phyloP scores from a whole-genome alignment of 1,140 invertebrate species.

The Drosophila guanche region DNA sequence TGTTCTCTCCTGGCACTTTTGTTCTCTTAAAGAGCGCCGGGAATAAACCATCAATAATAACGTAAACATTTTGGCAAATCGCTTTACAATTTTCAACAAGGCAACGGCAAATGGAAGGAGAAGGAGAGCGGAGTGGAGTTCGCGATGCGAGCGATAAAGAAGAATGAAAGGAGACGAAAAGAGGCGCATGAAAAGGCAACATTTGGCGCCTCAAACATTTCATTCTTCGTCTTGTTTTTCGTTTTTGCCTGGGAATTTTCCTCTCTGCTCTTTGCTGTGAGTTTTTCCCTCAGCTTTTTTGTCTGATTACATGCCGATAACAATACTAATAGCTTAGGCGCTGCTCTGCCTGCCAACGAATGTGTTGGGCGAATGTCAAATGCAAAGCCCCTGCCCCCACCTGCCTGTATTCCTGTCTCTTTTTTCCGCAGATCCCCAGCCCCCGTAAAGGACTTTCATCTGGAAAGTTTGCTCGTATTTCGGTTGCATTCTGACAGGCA shows the following conservation, averaged over 20 bases:
- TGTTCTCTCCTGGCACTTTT: not conserved
- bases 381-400: slow-evolving; percentile 10
- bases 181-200: slow-evolving; percentile 17
- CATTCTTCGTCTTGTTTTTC: slow-evolving; percentile 21
- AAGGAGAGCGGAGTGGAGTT: not conserved
- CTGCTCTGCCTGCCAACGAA: no score
- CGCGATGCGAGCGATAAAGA: not conserved
- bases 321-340: slow-evolving; percentile 53
- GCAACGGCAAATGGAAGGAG: no score
- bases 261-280: not conserved
- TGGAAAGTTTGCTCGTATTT: slow-evolving; percentile 30
- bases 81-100: slow-evolving; percentile 64
- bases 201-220: slow-evolving; percentile 51
- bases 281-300: not conserved
- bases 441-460: slow-evolving; percentile 21
- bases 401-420: not conserved
- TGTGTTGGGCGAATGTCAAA: slow-evolving; percentile 38
- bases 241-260: slow-evolving; percentile 32
- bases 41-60: slow-evolving; percentile 67
- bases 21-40: not conserved
- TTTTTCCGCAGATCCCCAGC: slow-evolving; percentile 16
- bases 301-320: slow-evolving; percentile 63
- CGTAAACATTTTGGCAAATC: slow-evolving; percentile 73
- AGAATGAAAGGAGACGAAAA: slow-evolving; percentile 6
- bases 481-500: slow-evolving; percentile 23